These are phyloP conservation scores for Pseudachorutes palmiensis DNA, from an alignment of 1,140 invertebrate genomes.

Conservation along the genomic window DNA sequence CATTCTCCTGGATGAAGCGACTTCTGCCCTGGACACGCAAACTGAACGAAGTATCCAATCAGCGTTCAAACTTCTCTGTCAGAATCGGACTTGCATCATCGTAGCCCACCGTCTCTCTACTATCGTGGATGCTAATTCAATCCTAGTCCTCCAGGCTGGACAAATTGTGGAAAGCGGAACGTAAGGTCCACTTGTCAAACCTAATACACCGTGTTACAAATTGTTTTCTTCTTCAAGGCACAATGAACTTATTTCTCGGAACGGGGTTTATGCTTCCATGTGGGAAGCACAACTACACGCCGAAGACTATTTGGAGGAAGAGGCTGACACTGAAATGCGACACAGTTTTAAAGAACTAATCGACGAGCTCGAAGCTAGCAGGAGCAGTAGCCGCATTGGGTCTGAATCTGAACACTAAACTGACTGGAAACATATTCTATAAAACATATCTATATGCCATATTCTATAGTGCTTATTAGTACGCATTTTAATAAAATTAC, in stretches of 20 bases:
- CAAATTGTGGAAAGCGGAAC: background rate
- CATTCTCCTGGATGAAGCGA: slow-evolving; percentile 81
- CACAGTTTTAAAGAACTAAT: no score
- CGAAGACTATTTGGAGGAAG: no score
- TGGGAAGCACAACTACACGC: background rate
- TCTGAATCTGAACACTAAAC: no score
- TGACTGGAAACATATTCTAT: no score
- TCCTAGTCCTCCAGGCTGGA: background rate
- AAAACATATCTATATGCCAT: no score
- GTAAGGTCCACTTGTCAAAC: background rate
- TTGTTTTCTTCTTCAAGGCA: no score
- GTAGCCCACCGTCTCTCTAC: background rate
- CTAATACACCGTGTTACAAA: no score
- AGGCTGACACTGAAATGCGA: no score
- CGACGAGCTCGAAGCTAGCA: no score
- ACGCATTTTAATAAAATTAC: no score
- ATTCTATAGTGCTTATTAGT: no score
- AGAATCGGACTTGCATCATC: background rate
- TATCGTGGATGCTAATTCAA: background rate
- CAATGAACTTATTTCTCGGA: background rate
- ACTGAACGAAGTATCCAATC: slow-evolving; percentile 74
- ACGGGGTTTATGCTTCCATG: background rate
- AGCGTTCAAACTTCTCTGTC: slow-evolving; percentile 37
- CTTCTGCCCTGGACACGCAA: slow-evolving; percentile 71
- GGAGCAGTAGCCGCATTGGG: no score